These are phyloP conservation scores for Atta texana DNA, from an alignment of 1,140 invertebrate genomes.

Conservation along the genomic window DNA sequence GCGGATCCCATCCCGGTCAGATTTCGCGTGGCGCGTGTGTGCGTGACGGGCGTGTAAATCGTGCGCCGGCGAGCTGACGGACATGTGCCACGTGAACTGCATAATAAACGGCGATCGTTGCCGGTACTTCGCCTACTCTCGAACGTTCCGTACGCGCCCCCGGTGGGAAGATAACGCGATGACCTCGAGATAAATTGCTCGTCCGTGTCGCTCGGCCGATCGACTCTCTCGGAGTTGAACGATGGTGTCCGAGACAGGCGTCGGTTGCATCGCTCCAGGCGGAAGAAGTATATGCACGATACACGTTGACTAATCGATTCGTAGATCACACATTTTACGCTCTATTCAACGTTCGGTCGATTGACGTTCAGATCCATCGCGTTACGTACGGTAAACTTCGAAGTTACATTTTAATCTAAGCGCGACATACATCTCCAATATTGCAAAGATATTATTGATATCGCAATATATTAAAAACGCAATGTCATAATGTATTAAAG, in stretches of 20 bases:
- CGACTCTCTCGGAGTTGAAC: conserved; percentile 27
- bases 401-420: not conserved
- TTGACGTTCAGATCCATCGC: not conserved
- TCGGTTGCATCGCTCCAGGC: not conserved
- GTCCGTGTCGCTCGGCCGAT: conserved; percentile 55
- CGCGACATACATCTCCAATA: not conserved
- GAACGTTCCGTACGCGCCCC: conserved; percentile 58
- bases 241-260: conserved; percentile 13
- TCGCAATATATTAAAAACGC: not conserved
- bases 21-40: conserved; percentile 69
- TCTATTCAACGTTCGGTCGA: not conserved
- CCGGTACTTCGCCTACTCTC: conserved; percentile 70
- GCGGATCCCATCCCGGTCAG: conserved; percentile 37
- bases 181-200: conserved; percentile 74
- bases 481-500: not conserved
- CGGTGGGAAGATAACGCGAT: conserved; percentile 70
- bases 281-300: conserved; percentile 46
- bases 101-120: conserved; percentile 75
- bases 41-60: conserved; percentile 71
- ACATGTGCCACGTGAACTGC: conserved; percentile 76
- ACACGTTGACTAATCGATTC: conserved; percentile 25
- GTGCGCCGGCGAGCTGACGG: conserved; percentile 64
- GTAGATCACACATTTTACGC: not conserved
- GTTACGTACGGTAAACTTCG: not conserved
- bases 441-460: not conserved